Evolutionary conservation across 2,888 invertebrate species (phyloP).

Genomic region (Megalurothrips usitatus): DNA sequence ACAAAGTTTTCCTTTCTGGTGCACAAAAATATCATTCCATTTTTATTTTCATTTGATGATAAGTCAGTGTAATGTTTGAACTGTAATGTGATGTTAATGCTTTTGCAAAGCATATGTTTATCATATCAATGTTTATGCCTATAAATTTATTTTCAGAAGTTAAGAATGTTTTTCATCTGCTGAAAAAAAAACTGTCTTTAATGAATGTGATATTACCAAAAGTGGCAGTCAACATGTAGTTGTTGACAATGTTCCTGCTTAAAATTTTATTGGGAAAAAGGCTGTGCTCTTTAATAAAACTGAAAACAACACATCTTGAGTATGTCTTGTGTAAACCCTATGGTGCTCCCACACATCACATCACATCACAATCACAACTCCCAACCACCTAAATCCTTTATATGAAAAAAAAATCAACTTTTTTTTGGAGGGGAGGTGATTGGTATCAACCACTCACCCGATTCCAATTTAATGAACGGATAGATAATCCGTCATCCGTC

Average conservation of each 20-base stretch:
- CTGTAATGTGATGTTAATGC: not conserved
- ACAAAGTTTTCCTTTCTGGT: not conserved
- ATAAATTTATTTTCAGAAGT: not conserved
- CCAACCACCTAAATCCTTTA: too few relatives aligned
- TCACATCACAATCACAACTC: not conserved
- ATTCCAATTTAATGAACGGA: too few relatives aligned
- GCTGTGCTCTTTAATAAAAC: constrained; percentile 5
- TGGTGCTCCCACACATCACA: not conserved
- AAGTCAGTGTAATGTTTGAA: not conserved
- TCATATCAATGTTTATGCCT: not conserved
- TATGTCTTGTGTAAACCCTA: not conserved
- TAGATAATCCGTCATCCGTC: too few relatives aligned
- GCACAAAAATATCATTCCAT: not conserved
- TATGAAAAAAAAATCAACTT: too few relatives aligned
- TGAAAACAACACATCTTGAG: not conserved
- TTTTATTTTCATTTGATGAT: not conserved
- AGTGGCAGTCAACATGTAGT: not conserved
- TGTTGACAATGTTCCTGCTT: constrained; percentile 21
- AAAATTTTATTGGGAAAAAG: constrained; percentile 18
- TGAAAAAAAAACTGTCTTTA: not conserved
- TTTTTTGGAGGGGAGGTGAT: too few relatives aligned
- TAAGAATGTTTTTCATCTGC: not conserved
- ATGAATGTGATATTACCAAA: constrained; percentile 3
- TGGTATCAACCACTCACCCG: too few relatives aligned
- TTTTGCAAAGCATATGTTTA: not conserved